Evolutionary conservation across 2,797 vertebrate species (phyloP), one percentile per base, ranked within the genome.

Genomic region (Lerista edwardsae): DNA sequence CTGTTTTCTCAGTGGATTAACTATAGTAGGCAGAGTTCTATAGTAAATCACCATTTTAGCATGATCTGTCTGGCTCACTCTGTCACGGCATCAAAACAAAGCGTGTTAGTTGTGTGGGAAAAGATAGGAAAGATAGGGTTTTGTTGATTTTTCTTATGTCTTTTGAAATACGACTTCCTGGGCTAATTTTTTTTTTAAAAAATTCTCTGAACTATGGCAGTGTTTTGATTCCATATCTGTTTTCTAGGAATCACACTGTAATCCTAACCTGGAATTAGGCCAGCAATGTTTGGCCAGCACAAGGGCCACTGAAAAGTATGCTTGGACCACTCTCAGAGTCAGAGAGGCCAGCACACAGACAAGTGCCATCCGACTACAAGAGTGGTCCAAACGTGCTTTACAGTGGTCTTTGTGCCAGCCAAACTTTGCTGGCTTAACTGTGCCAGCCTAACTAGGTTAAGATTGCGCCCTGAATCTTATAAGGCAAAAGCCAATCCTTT

Each of bases 1-100:
- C 71, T 59, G 86, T 88, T 93, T 87, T 91, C 65, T 73, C 72
- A 79, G 31, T 85, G 82, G 82, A 94, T 90, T 90, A 90, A 68
- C 74, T 90, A 61, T 19, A 82, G 75, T 84, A 79, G 80, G 79
- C 89, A 85, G 39, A 75, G 84, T 88, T 87, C 44, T 0, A 0
- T 59, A 86, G 39, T 84, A 91, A 91, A 88, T 74, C 59, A 59
- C 36, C 19, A n/a, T 82, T 90, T 80, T 12, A 71, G 62, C 84
- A 65, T 57, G 75, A 5, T 89, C 85, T 39, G 78, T 90, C 79
- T 83, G 65, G 29, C 31, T 91, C 65, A 86, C 67, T 57, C 36
- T 86, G 85, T 57, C 39, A 4, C 75, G 44, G 41, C 27, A 8
- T 82, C 76, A 86, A 91, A 91, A 86, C 80, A 9, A 36, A 75